Evolutionary conservation across 2,888 invertebrate genomes (phyloP).

Genomic region (Monoplex corrugatus): DNA sequence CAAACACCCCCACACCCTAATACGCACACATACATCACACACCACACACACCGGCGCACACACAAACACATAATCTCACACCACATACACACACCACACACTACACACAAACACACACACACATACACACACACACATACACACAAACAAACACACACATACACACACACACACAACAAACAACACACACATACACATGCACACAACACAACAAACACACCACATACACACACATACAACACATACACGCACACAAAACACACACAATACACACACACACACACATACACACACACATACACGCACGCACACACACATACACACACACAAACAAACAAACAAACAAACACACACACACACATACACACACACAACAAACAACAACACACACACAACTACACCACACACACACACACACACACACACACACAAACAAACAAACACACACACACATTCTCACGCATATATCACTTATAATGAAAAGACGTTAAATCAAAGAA

Average conservation of each 20-base stretch:
- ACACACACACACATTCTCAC: neutral
- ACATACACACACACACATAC: neutral
- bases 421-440: neutral
- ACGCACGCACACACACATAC: neutral
- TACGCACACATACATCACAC: neutral
- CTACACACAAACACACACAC: neutral
- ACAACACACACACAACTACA: too few species aligned
- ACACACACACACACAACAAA: neutral
- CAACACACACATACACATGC: slow-evolving; percentile 10
- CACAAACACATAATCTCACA: slow-evolving; percentile 27
- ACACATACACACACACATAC: neutral
- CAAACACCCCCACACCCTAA: too few species aligned
- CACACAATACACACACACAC: too few species aligned
- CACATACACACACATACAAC: slow-evolving; percentile 12
- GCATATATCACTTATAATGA: too few species aligned
- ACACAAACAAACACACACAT: neutral
- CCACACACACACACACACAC: slow-evolving; percentile 14
- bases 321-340: neutral
- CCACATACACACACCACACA: neutral
- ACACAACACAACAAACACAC: too few species aligned
- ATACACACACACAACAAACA: neutral
- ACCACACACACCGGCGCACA: neutral
- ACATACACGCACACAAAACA: neutral
- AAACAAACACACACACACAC: neutral
- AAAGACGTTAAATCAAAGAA: too few species aligned